Evolutionary conservation across 2,797 vertebrate genomes (phyloP).

Genomic region (Ciconia nigra): DNA sequence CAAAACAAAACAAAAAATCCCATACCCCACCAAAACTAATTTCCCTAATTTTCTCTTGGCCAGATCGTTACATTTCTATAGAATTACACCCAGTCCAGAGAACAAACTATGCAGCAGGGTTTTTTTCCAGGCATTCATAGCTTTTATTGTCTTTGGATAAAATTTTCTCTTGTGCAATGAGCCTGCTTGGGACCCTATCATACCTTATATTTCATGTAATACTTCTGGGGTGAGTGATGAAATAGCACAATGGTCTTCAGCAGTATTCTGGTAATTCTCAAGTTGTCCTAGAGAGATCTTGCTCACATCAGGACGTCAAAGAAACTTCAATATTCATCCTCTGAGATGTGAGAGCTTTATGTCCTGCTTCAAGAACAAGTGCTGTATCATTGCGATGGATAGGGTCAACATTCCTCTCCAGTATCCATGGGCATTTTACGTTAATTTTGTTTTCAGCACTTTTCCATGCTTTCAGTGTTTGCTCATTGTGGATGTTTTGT

Average conservation of each 20-base stretch:
- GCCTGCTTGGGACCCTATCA: not conserved
- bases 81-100: not conserved
- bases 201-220: not conserved
- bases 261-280: not conserved
- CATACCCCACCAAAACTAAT: not conserved
- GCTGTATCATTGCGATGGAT: fast-evolving
- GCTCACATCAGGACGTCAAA: not conserved
- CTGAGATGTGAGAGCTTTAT: not conserved
- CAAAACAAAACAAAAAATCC: not conserved
- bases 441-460: not conserved
- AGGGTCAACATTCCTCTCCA: not conserved
- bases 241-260: not conserved
- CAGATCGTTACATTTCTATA: slow-evolving; percentile 10
- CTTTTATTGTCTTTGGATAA: not conserved
- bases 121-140: not conserved
- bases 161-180: not conserved
- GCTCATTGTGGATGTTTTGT: not conserved
- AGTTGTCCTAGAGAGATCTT: not conserved
- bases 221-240: not conserved
- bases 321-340: not conserved
- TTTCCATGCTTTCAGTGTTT: not conserved
- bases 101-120: not conserved
- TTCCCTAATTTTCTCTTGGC: slow-evolving; percentile 41
- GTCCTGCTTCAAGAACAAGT: not conserved
- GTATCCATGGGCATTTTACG: fast-evolving